Percentiles rank a stretch among this genome's conserved stretches.
These are phyloP conservation scores for Prunella strophiata DNA, from an alignment of 2,797 vertebrate species.

Conservation along the genomic window DNA sequence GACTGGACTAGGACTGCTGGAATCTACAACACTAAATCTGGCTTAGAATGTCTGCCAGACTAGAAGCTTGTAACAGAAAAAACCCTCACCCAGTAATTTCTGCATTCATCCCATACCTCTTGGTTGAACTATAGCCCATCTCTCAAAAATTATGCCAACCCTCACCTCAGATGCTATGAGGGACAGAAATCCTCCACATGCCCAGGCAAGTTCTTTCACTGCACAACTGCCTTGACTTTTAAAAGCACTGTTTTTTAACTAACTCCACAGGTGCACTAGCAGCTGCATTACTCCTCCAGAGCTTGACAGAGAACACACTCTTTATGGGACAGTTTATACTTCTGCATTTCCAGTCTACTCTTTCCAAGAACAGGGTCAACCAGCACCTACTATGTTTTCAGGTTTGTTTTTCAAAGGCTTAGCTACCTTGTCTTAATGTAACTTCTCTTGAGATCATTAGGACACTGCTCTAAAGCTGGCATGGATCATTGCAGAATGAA, in stretches of 20 bases:
- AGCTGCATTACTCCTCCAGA: not conserved
- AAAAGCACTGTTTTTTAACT: not conserved
- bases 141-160: not conserved
- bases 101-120: not conserved
- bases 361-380: not conserved
- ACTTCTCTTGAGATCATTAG: not conserved
- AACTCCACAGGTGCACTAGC: not conserved
- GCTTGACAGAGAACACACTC: not conserved
- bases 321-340: not conserved
- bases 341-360: not conserved
- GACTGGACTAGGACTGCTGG: not conserved
- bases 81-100: not conserved
- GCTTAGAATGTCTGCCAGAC: not conserved
- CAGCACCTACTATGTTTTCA: not conserved
- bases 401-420: not conserved
- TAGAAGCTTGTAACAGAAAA: not conserved
- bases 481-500: not conserved
- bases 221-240: not conserved
- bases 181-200: not conserved
- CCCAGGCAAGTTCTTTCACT: not conserved
- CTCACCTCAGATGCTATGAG: not conserved
- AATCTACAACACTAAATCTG: not conserved
- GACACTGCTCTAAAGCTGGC: not conserved
- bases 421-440: not conserved
- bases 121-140: not conserved